Evolutionary conservation across 2,888 invertebrate genomes (phyloP), one percentile per base, ranked within the genome.

Genomic region (Caenorhabditis zanzibari): DNA sequence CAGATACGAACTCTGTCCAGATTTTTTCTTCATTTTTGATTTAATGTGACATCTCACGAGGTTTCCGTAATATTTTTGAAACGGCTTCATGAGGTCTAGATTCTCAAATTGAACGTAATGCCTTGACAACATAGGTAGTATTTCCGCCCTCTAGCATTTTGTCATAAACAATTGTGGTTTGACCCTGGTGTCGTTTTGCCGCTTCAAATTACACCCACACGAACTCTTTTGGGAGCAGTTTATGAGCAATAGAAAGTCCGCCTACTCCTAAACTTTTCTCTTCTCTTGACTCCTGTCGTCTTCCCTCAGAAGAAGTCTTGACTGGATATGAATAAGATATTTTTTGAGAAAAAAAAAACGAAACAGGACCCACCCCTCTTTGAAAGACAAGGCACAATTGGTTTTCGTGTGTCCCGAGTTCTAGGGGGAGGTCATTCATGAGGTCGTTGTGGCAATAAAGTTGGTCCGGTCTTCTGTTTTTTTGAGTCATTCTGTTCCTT

Each of bases 241-340:
- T 66, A 9, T 12, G 28, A 68, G 66, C 66, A 68, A 66, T 32
- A 49, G 64, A 49, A 49, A 59, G 44, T 26, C 54, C 52, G 26
- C 61, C 32, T 28, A 32, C 74, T 54, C 63, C 63, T 44, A 54
- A 38, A 47, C 44, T 71, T 61, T 52, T 56, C 26, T 47, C 28
- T 44, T 59, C 12, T n/a, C 32, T 56, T 69, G 47, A 22, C 61
- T n/a, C 61, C 28, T 64, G 35, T 61, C 58, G 38, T 63, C 63
- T 64, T 63, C 44, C 19, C 26, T 10, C n/a, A n/a, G n/a, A n/a
- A 1, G 19, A 19, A 2, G 38, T 24, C 49, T 54, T 56, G 71
- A 79, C 71, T 71, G 63, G 64, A 79, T 79, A 79, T 79, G 79
- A 79, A 79, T 79, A 79, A 79, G 69, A 79, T 61, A 79, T 79